Evolutionary conservation across 2,888 invertebrate genomes (phyloP).

Genomic region (Drosophila tripunctata): DNA sequence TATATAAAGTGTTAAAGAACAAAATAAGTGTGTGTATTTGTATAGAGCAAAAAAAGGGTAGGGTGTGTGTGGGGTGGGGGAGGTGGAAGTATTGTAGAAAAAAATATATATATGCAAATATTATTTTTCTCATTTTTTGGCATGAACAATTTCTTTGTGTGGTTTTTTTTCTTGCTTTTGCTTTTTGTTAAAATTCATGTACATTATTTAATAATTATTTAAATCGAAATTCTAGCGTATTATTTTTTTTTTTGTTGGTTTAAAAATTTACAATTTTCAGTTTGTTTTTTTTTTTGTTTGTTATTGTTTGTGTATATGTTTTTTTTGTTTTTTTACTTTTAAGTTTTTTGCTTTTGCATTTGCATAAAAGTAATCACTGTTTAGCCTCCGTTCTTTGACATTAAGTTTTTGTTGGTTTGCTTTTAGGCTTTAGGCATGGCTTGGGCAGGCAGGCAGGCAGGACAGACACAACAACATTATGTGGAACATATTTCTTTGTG

Average conservation of each 20-base stretch:
- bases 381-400: conserved; percentile 78
- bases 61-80: no score
- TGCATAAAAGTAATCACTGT: conserved; percentile 73
- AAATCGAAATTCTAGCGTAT: conserved; percentile 31
- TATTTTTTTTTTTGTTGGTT: conserved; percentile 25
- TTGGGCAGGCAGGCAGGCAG: no score
- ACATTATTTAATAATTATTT: conserved; percentile 46
- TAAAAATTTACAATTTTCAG: conserved; percentile 40
- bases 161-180: conserved; percentile 35
- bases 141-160: conserved; percentile 60
- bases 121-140: conserved; percentile 62
- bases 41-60: conserved; percentile 44
- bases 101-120: conserved; percentile 56
- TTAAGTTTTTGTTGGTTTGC: conserved; percentile 65
- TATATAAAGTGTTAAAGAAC: conserved; percentile 43
- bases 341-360: conserved; percentile 36
- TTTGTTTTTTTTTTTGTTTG: conserved; percentile 29
- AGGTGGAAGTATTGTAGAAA: no score
- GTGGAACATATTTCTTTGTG: conserved; percentile 17
- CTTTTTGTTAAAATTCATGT: conserved; percentile 54
- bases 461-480: no score
- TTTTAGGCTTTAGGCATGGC: conserved; percentile 40
- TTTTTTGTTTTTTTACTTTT: conserved; percentile 34
- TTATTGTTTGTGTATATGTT: conserved; percentile 27
- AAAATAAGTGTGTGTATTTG: conserved; percentile 28